A percentile compares a stretch with the other conserved stretches of the same genome.
These are phyloP conservation scores for Himalopsyche japonica DNA, from an alignment of 2,888 invertebrate genomes.

Conservation along the genomic window DNA sequence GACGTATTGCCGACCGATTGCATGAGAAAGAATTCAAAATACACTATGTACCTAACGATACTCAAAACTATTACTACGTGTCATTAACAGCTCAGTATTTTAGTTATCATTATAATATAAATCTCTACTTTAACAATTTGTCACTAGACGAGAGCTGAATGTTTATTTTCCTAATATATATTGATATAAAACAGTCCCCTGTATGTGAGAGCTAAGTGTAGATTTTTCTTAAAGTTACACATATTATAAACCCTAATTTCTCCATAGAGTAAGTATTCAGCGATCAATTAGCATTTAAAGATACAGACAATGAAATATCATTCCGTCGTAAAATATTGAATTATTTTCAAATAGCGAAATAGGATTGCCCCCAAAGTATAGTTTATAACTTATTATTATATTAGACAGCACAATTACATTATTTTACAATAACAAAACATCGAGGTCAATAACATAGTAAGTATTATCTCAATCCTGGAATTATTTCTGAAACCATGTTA, in stretches of 20 bases:
- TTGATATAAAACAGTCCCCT: slow-evolving; percentile 37
- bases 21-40: neutral
- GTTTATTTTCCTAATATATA: neutral
- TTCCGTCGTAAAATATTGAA: neutral
- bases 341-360: neutral
- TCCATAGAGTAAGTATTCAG: slow-evolving; percentile 5
- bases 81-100: neutral
- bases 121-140: neutral
- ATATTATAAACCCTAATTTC: neutral
- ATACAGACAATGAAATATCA: neutral
- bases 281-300: neutral
- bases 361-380: too few species aligned
- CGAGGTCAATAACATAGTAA: too few species aligned
- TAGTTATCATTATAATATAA: neutral
- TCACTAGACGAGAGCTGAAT: neutral
- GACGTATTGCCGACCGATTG: neutral
- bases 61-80: neutral
- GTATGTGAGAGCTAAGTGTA: slow-evolving; percentile 31
- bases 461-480: too few species aligned
- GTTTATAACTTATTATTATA: too few species aligned
- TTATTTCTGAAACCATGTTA: too few species aligned
- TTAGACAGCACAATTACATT: too few species aligned
- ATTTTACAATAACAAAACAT: too few species aligned
- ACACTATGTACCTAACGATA: neutral
- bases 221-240: slow-evolving; percentile 1